Evolutionary conservation across 2,888 invertebrate species (phyloP), one percentile per base, ranked within the genome.

Genomic region (Eupithecia abbreviata): DNA sequence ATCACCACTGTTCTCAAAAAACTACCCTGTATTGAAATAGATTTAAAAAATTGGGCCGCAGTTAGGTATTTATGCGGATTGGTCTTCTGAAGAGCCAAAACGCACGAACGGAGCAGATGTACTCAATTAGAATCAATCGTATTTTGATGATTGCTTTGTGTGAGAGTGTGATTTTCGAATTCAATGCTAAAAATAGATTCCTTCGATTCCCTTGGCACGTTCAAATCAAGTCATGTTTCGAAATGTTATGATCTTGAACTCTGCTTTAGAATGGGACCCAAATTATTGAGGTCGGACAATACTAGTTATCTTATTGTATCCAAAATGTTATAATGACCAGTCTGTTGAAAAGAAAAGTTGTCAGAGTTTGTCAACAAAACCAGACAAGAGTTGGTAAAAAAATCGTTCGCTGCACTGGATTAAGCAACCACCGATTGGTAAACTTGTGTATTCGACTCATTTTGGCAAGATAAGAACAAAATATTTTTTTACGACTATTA

Each of bases 201-300:
- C 51, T 51, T 51, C 5, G 15, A 51, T 51, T 51, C 51, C 5
- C n/a, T 55, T 4, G 6, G 0, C 3, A 7, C 55, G 55, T n/a
- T 49, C n/a, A 55, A 55, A 55, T n/a, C 55, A n/a, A 55, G n/a
- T n/a, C n/a, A n/a, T 55, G 55, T 55, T 55, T 55, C n/a, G n/a
- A n/a, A n/a, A n/a, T n/a, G 2, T 55, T n/a, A 7, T 55, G 15
- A 49, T 49, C 49, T 49, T 49, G 1, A 55, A 5, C 15, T 51
- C 15, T 4, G 15, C 15, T 4, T 15, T 51, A 13, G n/a, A 0
- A 55, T 13, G 3, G 1, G 4, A 55, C 55, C 55, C n/a, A 7
- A 55, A 55, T 55, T n/a, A 0, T 55, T n/a, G 7, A n/a, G 55
- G 55, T n/a, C 0, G n/a, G n/a, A 7, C 3, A n/a, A n/a, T 55